phyloP scores from a whole-genome alignment of 2,113 vertebrate genomes.

The Glaucomys volans region DNA sequence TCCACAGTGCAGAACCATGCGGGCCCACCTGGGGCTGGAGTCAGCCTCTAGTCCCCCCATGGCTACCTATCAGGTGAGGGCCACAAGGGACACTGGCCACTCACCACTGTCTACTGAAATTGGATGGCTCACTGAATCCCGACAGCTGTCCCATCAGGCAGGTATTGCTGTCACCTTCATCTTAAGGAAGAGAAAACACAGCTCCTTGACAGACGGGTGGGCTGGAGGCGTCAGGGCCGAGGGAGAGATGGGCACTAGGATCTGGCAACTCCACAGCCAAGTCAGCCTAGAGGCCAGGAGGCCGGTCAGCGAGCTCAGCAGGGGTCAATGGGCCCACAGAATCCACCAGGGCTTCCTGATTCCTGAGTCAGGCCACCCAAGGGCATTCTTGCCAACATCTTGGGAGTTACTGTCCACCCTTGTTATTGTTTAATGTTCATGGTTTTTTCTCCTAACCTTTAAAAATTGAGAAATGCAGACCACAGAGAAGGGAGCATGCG shows the following conservation, averaged over 20 bases:
- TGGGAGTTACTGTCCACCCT: not conserved
- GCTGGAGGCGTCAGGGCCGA: not conserved
- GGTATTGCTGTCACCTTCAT: no score
- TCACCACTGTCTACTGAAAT: accelerated
- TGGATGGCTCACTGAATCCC: not conserved
- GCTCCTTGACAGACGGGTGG: not conserved
- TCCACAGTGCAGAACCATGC: accelerated
- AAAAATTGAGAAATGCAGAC: not conserved
- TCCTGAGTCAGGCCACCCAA: not conserved
- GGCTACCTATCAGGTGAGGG: no score
- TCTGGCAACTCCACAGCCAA: not conserved
- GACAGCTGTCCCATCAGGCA: not conserved
- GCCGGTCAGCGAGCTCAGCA: not conserved
- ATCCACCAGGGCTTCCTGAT: not conserved
- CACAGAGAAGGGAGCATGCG: not conserved
- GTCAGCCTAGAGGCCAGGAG: not conserved
- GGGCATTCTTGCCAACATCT: not conserved
- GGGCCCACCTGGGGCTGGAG: not conserved
- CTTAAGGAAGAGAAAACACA: not conserved
- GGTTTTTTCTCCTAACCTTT: not conserved
- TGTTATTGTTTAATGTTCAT: not conserved
- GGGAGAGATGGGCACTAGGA: not conserved
- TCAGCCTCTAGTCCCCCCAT: accelerated
- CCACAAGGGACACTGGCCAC: not conserved
- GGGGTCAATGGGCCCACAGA: not conserved